Conservation (phyloP, 2,888 invertebrate genomes). For the Spilosoma lubricipeda region DNA sequence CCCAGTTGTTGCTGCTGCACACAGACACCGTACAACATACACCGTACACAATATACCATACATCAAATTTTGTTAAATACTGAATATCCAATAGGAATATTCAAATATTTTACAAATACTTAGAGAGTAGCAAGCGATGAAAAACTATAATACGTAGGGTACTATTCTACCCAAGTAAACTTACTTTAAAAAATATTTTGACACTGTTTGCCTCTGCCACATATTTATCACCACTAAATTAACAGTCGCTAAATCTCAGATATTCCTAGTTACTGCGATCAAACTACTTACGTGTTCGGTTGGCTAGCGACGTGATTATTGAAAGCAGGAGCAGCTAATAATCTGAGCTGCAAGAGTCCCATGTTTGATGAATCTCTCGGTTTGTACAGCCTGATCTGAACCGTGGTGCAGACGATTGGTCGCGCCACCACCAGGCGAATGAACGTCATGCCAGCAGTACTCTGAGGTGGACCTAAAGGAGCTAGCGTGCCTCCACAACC, state of each 20-base stretch:
- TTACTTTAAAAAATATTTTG: not conserved
- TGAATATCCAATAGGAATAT: too few species aligned
- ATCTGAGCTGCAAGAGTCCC: conserved; percentile 94
- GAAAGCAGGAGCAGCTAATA: conserved; percentile 95
- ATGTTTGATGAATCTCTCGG: conserved; percentile 96
- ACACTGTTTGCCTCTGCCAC: not conserved
- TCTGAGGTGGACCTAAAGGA: conserved; percentile 94
- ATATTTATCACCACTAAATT: too few species aligned
- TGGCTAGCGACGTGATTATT: conserved; percentile 76
- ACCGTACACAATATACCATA: too few species aligned
- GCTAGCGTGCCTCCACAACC: conserved; percentile 93
- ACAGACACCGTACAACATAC: too few species aligned
- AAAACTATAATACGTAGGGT: not conserved
- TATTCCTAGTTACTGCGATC: not conserved
- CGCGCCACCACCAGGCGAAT: conserved; percentile 93
- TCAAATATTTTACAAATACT: too few species aligned
- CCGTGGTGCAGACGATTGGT: conserved; percentile 94
- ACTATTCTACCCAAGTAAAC: not conserved
- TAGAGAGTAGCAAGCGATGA: too few species aligned
- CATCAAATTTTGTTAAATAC: too few species aligned
- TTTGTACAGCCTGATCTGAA: conserved; percentile 91
- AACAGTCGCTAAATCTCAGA: not conserved
- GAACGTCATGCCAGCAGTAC: conserved; percentile 94
- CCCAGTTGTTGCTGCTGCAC: conserved; percentile 91
- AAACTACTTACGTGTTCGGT: conserved; percentile 40